Percentiles rank a stretch among this genome's conserved stretches.
Conservation (phyloP, 2,113 vertebrate genomes). For the Fregata magnificens region DNA sequence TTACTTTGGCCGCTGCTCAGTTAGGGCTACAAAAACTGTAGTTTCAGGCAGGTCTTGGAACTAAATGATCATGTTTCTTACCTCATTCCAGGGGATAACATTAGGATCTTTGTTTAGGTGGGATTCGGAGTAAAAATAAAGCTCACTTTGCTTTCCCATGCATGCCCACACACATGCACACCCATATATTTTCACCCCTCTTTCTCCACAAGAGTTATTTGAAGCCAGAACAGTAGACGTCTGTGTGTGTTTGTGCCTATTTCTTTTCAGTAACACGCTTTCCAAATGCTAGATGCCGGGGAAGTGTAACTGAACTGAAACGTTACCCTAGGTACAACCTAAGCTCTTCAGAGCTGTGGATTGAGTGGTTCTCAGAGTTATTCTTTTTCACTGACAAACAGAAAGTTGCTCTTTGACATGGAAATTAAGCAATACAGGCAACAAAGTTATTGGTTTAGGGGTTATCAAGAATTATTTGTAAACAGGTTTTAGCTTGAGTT, state of each 20-base stretch:
- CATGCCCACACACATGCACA: slow-evolving; percentile 30
- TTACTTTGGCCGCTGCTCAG: not conserved
- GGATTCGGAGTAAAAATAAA: slow-evolving; percentile 42
- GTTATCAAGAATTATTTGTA: not conserved
- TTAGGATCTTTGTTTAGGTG: slow-evolving; percentile 73
- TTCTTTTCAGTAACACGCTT: slow-evolving; percentile 44
- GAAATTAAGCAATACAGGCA: not conserved
- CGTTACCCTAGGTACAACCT: not conserved
- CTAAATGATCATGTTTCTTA: slow-evolving; percentile 47
- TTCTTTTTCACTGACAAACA: slow-evolving; percentile 38
- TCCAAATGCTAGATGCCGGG: not conserved
- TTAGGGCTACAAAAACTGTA: slow-evolving; percentile 44
- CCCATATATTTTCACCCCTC: not conserved
- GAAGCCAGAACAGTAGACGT: slow-evolving; percentile 11
- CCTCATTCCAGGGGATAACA: slow-evolving; percentile 60
- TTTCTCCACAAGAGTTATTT: slow-evolving; percentile 41
- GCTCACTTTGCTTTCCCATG: slow-evolving; percentile 24
- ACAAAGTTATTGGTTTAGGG: not conserved
- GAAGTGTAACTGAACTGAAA: slow-evolving; percentile 32
- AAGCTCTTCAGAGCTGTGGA: not conserved
- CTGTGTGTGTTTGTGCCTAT: slow-evolving; percentile 1
- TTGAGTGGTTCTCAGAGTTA: slow-evolving; percentile 44
- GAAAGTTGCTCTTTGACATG: not conserved
- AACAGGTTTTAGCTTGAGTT: not conserved
- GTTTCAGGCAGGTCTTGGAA: slow-evolving; percentile 24